These are phyloP conservation scores for Indicator indicator DNA, from an alignment of 2,113 vertebrate species.

Conservation along the genomic window DNA sequence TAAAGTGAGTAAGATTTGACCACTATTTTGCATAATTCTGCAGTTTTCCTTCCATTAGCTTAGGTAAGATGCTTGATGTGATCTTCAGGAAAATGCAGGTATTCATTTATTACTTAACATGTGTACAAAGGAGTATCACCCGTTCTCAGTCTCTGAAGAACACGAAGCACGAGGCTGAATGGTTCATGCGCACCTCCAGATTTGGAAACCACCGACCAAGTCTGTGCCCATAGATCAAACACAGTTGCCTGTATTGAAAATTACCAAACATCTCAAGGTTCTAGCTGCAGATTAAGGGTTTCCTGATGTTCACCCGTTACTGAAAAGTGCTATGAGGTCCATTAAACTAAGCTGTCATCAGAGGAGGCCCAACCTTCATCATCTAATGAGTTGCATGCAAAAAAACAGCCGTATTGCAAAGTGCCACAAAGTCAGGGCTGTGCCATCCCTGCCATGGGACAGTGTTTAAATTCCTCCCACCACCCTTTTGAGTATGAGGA, in stretches of 20 bases:
- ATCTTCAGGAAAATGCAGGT: neutral
- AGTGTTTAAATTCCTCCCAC: neutral
- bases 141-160: neutral
- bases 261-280: neutral
- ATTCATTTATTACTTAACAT: neutral
- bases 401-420: neutral
- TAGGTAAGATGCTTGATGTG: neutral
- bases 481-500: neutral
- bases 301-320: neutral
- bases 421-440: neutral
- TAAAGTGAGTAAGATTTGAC: neutral
- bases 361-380: neutral
- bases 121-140: neutral
- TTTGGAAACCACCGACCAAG: conserved; percentile 27
- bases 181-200: conserved; percentile 14
- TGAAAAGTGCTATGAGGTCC: neutral
- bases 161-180: neutral
- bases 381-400: neutral
- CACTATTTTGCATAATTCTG: conserved; percentile 1
- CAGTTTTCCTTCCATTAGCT: neutral
- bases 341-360: neutral
- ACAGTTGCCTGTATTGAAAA: neutral
- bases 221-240: neutral
- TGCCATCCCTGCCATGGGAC: neutral
- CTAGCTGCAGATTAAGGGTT: neutral